Percentiles rank a stretch among this genome's conserved stretches.
These are phyloP conservation scores for Oryctes rhinoceros DNA, from an alignment of 1,140 invertebrate species.

Conservation along the genomic window DNA sequence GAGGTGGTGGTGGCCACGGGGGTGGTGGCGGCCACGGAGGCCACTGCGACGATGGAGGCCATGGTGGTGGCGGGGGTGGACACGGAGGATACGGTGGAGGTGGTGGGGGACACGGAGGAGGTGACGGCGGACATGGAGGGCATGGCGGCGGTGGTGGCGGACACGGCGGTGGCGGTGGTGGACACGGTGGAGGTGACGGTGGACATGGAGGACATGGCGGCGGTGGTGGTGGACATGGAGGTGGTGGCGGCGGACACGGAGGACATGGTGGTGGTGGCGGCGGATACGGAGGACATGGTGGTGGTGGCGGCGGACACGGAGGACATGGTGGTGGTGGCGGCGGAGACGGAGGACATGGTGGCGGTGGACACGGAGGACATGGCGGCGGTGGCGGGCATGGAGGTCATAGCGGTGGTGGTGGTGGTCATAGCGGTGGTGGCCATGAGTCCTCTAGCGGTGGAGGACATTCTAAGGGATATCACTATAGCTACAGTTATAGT, in stretches of 20 bases:
- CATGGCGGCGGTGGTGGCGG: not conserved
- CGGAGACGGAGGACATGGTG: not conserved
- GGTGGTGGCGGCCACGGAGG: not conserved
- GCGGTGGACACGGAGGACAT: not conserved
- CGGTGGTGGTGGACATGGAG: not conserved
- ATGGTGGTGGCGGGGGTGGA: conserved; percentile 1
- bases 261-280: not conserved
- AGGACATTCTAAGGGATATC: not conserved
- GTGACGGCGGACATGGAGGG: not conserved
- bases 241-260: not conserved
- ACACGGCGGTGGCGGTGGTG: conserved; percentile 12
- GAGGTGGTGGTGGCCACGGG: not conserved
- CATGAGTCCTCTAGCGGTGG: not conserved
- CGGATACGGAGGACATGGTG: not conserved
- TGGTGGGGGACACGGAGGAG: not conserved
- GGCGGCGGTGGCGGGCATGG: not conserved
- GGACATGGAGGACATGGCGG: not conserved
- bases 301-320: not conserved
- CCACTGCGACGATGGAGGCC: not conserved
- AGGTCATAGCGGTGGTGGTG: not conserved
- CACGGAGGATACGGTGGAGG: not conserved
- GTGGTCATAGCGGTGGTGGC: not conserved
- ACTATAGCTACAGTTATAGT: conserved; percentile 8
- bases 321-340: not conserved
- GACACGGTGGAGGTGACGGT: not conserved